Evolutionary conservation across 2,113 vertebrate species (phyloP).

Genomic region (Pipra filicauda): DNA sequence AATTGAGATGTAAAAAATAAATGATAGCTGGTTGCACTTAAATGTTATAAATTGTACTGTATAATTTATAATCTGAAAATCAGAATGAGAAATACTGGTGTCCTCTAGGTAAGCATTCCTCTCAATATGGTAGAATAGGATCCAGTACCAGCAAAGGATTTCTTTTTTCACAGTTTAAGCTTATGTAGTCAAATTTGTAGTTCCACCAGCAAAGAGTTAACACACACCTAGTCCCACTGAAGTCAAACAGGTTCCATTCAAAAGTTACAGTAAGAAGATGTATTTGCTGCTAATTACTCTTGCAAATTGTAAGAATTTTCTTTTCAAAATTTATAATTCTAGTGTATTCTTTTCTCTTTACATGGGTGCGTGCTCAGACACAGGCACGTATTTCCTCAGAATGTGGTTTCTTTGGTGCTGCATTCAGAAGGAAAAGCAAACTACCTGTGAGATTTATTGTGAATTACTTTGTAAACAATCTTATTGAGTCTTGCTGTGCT

Average conservation of each 20-base stretch:
- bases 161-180: background rate
- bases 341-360: background rate
- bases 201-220: background rate
- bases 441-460: conserved; percentile 12
- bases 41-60: background rate
- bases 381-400: background rate
- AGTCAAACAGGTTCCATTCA: background rate
- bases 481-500: conserved; percentile 20
- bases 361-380: background rate
- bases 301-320: background rate
- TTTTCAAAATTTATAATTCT: background rate
- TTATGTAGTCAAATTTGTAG: background rate
- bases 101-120: background rate
- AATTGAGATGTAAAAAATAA: conserved; percentile 4
- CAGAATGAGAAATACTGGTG: background rate
- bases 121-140: background rate
- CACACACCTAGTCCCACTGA: background rate
- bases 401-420: background rate
- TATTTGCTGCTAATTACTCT: background rate
- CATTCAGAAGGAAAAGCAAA: background rate
- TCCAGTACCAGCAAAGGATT: background rate
- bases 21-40: background rate
- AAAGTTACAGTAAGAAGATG: background rate
- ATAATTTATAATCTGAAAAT: conserved; percentile 13
- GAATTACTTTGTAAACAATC: conserved; percentile 21